Evolutionary conservation across 2,888 invertebrate genomes (phyloP), one percentile per base, ranked within the genome.

Genomic region (Lypha dubia): DNA sequence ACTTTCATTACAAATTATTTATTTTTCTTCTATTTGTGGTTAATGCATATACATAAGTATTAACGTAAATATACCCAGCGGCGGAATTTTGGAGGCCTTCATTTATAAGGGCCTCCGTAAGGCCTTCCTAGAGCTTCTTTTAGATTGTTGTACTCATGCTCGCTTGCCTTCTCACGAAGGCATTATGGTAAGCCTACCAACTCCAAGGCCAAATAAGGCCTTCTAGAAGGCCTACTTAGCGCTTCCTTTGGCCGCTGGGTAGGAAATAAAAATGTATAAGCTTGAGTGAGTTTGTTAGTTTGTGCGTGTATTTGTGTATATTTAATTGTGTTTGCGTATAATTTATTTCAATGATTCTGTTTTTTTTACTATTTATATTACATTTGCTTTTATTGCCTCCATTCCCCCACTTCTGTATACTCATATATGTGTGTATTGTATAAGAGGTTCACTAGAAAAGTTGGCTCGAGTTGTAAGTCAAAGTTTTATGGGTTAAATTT

Each of bases 311-410:
- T 13, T n/a, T 8, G 28, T 32, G 32, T n/a, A 6, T 56, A 5
- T 35, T 17, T 58, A 35, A 51, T 51, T 32, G 20, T 49, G n/a
- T 20, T 38, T 51, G n/a, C 28, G 38, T 51, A 28, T 56, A 70
- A 68, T 53, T 35, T 38, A 53, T 68, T 51, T 20, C 65, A 67
- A 67, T 65, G 28, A 65, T 67, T 38, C 17, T 38, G n/a, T n/a
- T 70, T 38, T 22, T 22, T 22, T 3, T n/a, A 22, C n/a, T 56
- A 20, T 51, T 51, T 22, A 51, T 51, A 51, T 13, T 22, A 51
- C 17, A 44, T 44, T 44, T 44, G 44, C 0, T 44, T 44, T 44
- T n/a, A n/a, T 5, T 44, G 15, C 5, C 22, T 51, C 22, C 20
- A 11, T 51, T 22, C 22, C 22, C 9, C 20, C 13, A 49, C 20